Percentiles rank a stretch among this genome's conserved stretches.
phyloP scores from a whole-genome alignment of 2,797 vertebrate genomes.

The Gobionotothen gibberifrons region DNA sequence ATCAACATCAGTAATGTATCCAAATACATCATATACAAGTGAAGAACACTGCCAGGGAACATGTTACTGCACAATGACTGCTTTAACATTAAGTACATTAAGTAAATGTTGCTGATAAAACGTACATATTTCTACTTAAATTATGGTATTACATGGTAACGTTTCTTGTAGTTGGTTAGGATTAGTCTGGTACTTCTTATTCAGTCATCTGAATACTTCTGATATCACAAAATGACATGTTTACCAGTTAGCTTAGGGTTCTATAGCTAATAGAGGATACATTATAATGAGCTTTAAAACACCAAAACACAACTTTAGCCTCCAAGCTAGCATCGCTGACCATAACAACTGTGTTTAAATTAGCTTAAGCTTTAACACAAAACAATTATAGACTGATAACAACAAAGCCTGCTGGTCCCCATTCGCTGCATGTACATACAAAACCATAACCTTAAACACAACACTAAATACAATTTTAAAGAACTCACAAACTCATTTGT shows the following conservation, averaged over 20 bases:
- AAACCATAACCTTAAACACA: not conserved
- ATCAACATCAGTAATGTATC: no score
- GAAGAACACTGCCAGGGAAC: not conserved
- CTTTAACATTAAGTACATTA: no score
- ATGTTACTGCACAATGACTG: not conserved
- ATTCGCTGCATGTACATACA: fast-evolving
- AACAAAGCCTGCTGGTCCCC: fast-evolving
- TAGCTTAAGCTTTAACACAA: no score
- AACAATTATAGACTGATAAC: no score
- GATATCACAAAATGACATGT: not conserved
- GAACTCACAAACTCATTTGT: fast-evolving
- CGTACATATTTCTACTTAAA: no score
- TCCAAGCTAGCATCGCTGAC: not conserved
- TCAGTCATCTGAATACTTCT: not conserved
- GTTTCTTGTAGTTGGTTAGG: not conserved
- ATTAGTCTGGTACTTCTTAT: not conserved
- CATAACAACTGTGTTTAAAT: not conserved
- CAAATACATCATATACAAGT: no score
- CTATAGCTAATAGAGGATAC: no score
- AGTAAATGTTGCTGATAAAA: no score
- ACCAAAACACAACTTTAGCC: not conserved
- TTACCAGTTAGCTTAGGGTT: no score
- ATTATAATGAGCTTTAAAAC: not conserved
- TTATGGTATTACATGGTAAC: no score
- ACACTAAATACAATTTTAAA: fast-evolving